Percentiles rank a stretch among this genome's conserved stretches.
Evolutionary conservation across 2,888 invertebrate species (phyloP).

Genomic region (Cheilosia impressa): DNA sequence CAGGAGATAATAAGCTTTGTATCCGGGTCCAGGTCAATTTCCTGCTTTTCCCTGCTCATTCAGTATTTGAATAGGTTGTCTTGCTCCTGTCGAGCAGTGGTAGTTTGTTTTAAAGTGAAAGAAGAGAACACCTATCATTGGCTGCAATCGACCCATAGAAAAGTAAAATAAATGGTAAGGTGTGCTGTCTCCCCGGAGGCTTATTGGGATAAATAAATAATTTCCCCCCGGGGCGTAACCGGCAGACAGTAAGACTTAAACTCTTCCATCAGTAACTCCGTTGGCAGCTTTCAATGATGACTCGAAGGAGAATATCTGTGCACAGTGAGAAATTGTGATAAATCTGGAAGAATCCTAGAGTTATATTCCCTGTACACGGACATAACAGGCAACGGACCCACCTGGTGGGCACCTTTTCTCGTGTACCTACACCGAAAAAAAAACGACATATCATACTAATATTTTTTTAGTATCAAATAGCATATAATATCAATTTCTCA

Average conservation of each 20-base stretch:
- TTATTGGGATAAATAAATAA: conserved; percentile 60
- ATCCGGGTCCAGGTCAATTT: conserved; percentile 60
- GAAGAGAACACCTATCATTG: conserved; percentile 21
- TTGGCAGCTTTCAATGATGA: conserved; percentile 23
- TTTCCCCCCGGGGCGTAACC: not conserved
- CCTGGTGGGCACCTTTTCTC: conserved; percentile 21
- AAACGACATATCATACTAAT: too few species aligned
- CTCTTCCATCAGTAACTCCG: conserved; percentile 38
- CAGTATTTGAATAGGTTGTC: conserved; percentile 56
- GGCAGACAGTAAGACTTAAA: not conserved
- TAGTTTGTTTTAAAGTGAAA: conserved; percentile 31
- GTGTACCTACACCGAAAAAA: too few species aligned
- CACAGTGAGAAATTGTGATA: conserved; percentile 6
- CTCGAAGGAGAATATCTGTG: conserved; percentile 26
- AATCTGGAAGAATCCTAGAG: conserved; percentile 19
- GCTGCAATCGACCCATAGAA: conserved; percentile 21
- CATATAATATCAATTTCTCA: too few species aligned
- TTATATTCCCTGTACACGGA: conserved; percentile 37
- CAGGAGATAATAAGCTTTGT: conserved; percentile 70
- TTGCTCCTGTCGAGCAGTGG: not conserved
- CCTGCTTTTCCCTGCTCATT: conserved; percentile 20
- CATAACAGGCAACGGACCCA: conserved; percentile 20
- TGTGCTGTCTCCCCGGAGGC: conserved; percentile 17
- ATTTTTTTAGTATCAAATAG: too few species aligned
- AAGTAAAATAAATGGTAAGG: conserved; percentile 50